Evolutionary conservation across 2,113 vertebrate species (phyloP), one percentile per base, ranked within the genome.

Genomic region (Petrocephalus zakoni): DNA sequence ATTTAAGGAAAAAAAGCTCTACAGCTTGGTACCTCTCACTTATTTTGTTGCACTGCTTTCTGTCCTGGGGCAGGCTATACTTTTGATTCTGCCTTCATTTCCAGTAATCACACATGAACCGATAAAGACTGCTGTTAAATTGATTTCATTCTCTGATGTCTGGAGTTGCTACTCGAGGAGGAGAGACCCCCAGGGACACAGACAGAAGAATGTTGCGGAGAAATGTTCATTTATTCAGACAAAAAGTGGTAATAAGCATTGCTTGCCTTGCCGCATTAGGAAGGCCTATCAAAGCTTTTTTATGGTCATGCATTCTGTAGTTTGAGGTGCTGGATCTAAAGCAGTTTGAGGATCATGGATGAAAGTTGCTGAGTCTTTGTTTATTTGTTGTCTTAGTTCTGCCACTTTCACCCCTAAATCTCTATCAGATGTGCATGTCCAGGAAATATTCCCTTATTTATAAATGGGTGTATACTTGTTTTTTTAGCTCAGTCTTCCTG

Each of bases 21-120:
- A 17, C 58, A 51, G n/a, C 58, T 11, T 34, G 58, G 15, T 46
- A 42, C 47, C 49, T 87, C 21, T 51, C 87, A n/a, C 22, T 37
- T n/a, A 51, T 22, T 72, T 51, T 72, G 78, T 64, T 58, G 22
- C 37, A 19, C 56, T 72, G 56, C 11, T 83, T 87, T 89, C 46
- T 61, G 85, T 88, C 85, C 42, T 9, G 11, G 58, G 87, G n/a
- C 85, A 87, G 85, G 92, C 93, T 92, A 92, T 94, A 92, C 90
- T 90, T 82, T 89, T 92, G 90, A 90, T 92, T 90, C 93, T 91
- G 90, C 90, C 87, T 92, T 94, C 91, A 93, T 94, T 95, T 94
- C 93, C 93, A 94, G 94, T 93, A 94, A 94, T 91, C 91, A 93
- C 92, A 92, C 91, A 92, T 93, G 92, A 95, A 94, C 91, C 90